phyloP scores from a whole-genome alignment of 2,797 vertebrate species.

The Gymnothorax reevesii region DNA sequence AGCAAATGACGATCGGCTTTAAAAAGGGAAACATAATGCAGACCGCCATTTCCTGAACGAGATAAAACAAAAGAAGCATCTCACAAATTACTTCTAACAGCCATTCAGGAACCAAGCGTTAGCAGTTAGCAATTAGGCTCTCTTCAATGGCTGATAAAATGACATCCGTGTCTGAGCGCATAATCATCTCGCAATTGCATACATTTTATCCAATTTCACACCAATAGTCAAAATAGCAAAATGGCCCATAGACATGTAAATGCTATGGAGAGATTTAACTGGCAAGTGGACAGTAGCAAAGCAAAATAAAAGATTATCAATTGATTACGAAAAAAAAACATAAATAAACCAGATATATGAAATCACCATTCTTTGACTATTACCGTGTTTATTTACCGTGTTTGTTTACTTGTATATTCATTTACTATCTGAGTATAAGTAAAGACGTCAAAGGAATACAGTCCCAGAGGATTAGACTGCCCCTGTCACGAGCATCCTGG shows the following conservation, averaged over 20 bases:
- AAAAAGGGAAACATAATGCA: background rate
- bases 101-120: background rate
- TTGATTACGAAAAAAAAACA: background rate
- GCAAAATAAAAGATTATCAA: background rate
- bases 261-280: background rate
- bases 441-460: slow-evolving; percentile 3
- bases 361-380: background rate
- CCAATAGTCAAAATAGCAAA: background rate
- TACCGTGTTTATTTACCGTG: background rate
- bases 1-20: background rate
- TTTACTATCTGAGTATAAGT: background rate
- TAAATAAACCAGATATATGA: background rate
- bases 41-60: background rate
- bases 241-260: background rate
- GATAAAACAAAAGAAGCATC: background rate
- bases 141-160: background rate
- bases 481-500: slow-evolving; percentile 10
- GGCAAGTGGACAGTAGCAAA: background rate
- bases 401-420: background rate
- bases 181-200: background rate
- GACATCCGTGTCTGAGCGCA: background rate
- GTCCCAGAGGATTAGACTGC: slow-evolving; percentile 13
- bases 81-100: background rate
- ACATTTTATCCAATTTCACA: background rate
- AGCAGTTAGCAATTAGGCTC: background rate